phyloP scores from a whole-genome alignment of 2,888 invertebrate genomes.

The Willowsia nigromaculata region DNA sequence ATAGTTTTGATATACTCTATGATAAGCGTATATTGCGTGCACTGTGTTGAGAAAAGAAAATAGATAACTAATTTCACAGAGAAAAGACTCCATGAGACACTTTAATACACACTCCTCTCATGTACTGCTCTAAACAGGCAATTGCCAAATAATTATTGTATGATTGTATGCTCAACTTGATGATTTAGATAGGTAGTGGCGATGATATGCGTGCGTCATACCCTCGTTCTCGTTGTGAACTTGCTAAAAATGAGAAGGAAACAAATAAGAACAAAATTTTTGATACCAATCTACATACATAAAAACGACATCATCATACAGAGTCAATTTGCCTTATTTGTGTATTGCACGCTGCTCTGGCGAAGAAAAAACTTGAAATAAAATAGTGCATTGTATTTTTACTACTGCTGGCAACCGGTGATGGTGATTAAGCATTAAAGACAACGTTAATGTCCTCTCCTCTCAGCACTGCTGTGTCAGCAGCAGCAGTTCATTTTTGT shows the following conservation, averaged over 20 bases:
- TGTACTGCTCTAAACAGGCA: not conserved
- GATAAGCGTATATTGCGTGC: not conserved
- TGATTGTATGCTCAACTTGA: not conserved
- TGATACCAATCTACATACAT: not conserved
- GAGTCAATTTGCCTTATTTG: conserved; percentile 59
- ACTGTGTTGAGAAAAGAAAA: conserved; percentile 24
- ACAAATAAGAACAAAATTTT: conserved; percentile 1
- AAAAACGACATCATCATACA: conserved; percentile 8
- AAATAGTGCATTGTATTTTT: not conserved
- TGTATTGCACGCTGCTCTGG: not conserved
- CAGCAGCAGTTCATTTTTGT: not conserved
- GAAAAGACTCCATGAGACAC: conserved; percentile 51
- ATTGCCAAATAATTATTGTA: conserved; percentile 28
- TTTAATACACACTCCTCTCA: not conserved
- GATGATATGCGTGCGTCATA: conserved; percentile 19
- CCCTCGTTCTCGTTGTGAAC: conserved; percentile 5
- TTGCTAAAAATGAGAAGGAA: not conserved
- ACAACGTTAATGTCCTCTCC: not conserved
- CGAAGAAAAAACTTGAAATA: not conserved
- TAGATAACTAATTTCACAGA: conserved; percentile 56
- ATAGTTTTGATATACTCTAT: not conserved
- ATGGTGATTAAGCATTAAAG: conserved; percentile 26
- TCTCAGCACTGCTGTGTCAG: not conserved
- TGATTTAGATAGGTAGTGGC: not conserved
- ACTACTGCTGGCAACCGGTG: conserved; percentile 10